phyloP scores from a whole-genome alignment of 2,797 vertebrate genomes.

The Scyliorhinus canicula region DNA sequence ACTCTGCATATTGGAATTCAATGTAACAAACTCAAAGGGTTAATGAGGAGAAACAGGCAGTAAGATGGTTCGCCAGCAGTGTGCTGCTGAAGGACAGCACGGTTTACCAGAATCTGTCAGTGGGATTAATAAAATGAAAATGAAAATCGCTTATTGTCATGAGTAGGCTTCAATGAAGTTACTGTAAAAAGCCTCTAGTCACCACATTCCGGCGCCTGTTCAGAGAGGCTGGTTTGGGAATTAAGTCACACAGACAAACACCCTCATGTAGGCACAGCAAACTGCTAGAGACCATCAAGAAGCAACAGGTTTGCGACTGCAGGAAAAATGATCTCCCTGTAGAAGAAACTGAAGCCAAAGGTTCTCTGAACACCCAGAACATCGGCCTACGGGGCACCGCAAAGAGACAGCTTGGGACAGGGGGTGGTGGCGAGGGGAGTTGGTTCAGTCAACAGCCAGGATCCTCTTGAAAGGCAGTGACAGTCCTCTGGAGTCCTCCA shows the following conservation, averaged over 20 bases:
- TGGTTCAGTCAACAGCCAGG: constrained; percentile 42
- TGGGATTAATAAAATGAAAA: too few species aligned
- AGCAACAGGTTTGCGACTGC: constrained; percentile 55
- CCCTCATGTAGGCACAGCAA: constrained; percentile 61
- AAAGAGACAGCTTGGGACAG: constrained; percentile 59
- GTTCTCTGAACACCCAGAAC: constrained; percentile 63
- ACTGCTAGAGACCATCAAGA: constrained; percentile 56
- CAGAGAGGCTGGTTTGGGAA: too few species aligned
- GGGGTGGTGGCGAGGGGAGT: constrained; percentile 54
- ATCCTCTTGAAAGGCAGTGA: not conserved
- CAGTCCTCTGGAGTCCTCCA: too few species aligned
- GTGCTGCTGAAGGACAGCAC: not conserved
- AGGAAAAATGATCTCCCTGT: constrained; percentile 62
- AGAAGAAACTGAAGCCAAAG: constrained; percentile 67
- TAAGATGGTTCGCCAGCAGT: not conserved
- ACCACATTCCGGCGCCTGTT: too few species aligned
- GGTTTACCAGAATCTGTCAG: not conserved
- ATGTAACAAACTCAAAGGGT: too few species aligned
- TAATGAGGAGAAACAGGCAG: too few species aligned
- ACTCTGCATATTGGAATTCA: not conserved
- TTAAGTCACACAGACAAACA: not conserved
- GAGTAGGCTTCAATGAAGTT: too few species aligned
- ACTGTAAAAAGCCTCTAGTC: too few species aligned
- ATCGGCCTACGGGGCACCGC: constrained; percentile 70
- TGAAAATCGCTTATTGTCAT: too few species aligned